Evolutionary conservation across 1,140 invertebrate species (phyloP), one percentile per base, ranked within the genome.

Genomic region (Trichonephila clavata): DNA sequence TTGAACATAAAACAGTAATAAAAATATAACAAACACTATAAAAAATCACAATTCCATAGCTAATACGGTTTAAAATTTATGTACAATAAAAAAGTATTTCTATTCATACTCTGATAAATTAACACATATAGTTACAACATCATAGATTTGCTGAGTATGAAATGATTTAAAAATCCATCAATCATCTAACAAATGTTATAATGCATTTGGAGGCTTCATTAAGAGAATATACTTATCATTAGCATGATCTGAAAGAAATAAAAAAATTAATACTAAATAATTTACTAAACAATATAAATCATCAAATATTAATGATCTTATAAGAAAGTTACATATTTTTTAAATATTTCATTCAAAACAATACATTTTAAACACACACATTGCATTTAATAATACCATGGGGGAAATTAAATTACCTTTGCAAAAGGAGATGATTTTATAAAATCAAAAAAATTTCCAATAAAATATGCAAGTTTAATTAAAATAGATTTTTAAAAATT

Each of bases 41-140:
- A 87, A 89, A 77, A 57, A 50, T 61, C 59, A 43, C 21, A 13
- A 68, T 43, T 68, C 86, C 59, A 77, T 60, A 20, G 43, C 10
- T 81, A 32, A 90, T 39, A 80, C n/a, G 61, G 24, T 71, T 89
- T 77, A 90, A 90, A 90, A 60, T 90, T 90, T 90, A 90, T 90
- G 24, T 90, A 90, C 89, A 90, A 81, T 90, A 90, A 80, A 90
- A 89, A 39, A 32, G 32, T 61, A 61, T 21, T 20, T 7, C 60
- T 21, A 61, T 57, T 80, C 60, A 77, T 60, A 81, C 24, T 80
- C 71, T 87, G 59, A 90, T 90, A 77, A 80, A 80, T 90, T 60
- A 90, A 77, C 68, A 90, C 16, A 90, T 57, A 80, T 59, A 60
- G 39, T 59, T 90, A 80, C 43, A 61, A 57, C 50, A 61, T 81